Conservation (phyloP, 2,888 invertebrate genomes). For the Camptogramma bilineatum region DNA sequence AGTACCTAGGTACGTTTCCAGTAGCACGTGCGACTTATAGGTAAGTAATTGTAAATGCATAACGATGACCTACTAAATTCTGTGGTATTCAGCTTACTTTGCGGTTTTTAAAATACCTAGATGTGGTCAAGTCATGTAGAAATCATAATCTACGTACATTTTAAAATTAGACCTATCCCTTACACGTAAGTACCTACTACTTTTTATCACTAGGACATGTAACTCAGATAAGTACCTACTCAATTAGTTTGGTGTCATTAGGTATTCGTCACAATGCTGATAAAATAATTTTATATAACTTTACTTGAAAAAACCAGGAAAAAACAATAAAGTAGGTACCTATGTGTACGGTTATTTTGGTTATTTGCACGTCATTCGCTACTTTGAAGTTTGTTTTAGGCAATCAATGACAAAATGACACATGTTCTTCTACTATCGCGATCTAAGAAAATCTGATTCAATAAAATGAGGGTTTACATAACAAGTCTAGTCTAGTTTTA, state of each 20-base stretch:
- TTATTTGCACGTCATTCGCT: background rate
- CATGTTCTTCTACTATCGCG: background rate
- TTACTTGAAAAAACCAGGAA: too few relatives aligned
- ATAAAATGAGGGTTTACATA: background rate
- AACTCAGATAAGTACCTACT: too few relatives aligned
- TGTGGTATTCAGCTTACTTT: slow-evolving; percentile 22
- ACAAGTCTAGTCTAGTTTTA: background rate
- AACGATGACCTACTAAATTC: slow-evolving; percentile 11
- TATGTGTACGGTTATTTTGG: background rate
- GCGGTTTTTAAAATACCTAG: slow-evolving; percentile 12
- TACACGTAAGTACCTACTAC: too few relatives aligned
- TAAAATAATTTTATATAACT: too few relatives aligned
- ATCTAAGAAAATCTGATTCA: background rate
- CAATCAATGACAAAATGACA: background rate
- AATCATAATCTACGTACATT: slow-evolving; percentile 3
- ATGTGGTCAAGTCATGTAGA: slow-evolving; percentile 6
- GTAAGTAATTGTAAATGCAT: background rate
- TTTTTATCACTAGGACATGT: too few relatives aligned
- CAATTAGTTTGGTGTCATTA: too few relatives aligned
- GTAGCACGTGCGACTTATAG: slow-evolving; percentile 13
- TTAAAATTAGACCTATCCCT: background rate
- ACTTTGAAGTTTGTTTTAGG: background rate
- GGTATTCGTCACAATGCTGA: background rate
- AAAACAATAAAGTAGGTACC: background rate
- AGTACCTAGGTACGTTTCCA: background rate